A percentile compares a stretch with the other conserved stretches of the same genome.
phyloP scores from a whole-genome alignment of 2,113 vertebrate species.

The Caloenas nicobarica region DNA sequence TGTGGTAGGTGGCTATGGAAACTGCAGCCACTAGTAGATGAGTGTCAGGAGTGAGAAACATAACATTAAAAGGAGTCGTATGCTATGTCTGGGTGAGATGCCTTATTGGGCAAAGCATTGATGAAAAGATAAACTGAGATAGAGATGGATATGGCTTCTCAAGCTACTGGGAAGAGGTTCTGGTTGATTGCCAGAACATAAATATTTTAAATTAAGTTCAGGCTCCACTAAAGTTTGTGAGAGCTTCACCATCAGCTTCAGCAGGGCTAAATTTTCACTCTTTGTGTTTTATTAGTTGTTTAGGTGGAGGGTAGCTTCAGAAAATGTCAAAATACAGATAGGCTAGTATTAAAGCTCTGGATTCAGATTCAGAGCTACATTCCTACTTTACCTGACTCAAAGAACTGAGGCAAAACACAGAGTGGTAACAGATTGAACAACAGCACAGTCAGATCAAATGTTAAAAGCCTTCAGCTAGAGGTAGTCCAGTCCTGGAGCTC shows the following conservation, averaged over 20 bases:
- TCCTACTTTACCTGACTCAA: not conserved
- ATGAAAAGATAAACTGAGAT: not conserved
- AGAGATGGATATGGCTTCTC: not conserved
- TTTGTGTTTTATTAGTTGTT: not conserved
- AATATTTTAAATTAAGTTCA: not conserved
- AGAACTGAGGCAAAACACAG: not conserved
- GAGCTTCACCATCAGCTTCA: not conserved
- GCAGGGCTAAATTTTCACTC: not conserved
- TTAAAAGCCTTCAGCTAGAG: not conserved
- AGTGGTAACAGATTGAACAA: not conserved
- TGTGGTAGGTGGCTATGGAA: conserved; percentile 5
- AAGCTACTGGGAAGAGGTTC: not conserved
- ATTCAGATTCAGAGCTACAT: not conserved
- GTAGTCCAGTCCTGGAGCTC: not conserved
- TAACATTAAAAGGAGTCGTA: not conserved
- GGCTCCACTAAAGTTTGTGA: not conserved
- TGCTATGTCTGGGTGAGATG: not conserved
- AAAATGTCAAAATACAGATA: not conserved
- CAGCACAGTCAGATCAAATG: not conserved
- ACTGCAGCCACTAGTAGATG: not conserved
- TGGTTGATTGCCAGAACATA: not conserved
- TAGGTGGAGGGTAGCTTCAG: not conserved
- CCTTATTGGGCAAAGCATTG: not conserved
- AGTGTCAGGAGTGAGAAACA: not conserved
- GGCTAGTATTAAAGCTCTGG: not conserved